A percentile compares a stretch with the other conserved stretches of the same genome.
These are phyloP conservation scores for Eulimnadia texana DNA, from an alignment of 1,140 invertebrate species.

Conservation along the genomic window DNA sequence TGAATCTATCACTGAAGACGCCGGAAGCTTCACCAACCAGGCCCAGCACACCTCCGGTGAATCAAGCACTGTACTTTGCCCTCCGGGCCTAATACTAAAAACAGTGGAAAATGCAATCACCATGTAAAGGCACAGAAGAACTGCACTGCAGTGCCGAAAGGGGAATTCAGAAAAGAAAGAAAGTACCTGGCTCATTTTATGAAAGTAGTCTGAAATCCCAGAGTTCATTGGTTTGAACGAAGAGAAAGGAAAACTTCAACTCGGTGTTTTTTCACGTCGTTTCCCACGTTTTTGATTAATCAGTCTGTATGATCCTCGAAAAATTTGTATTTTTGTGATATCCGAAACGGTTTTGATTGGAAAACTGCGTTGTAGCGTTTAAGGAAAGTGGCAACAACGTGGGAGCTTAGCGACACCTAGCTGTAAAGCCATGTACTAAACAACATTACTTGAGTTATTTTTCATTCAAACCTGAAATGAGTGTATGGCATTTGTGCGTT, in stretches of 20 bases:
- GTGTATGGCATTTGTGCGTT: too few relatives aligned
- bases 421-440: too few relatives aligned
- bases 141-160: too few relatives aligned
- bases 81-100: conserved; percentile 7
- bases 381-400: too few relatives aligned
- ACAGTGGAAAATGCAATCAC: neutral
- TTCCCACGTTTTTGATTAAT: neutral
- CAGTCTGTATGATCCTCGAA: too few relatives aligned
- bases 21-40: conserved; percentile 29
- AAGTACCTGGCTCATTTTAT: neutral
- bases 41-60: conserved; percentile 5
- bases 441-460: too few relatives aligned
- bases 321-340: neutral
- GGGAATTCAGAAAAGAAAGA: too few relatives aligned
- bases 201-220: neutral
- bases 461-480: too few relatives aligned
- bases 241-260: neutral
- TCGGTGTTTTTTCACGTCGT: neutral
- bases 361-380: too few relatives aligned
- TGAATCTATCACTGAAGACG: conserved; percentile 77
- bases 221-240: neutral
- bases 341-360: neutral
- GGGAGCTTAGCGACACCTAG: too few relatives aligned
- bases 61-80: conserved; percentile 9
- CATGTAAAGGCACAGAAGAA: neutral